A percentile compares a stretch with the other conserved stretches of the same genome.
These are phyloP conservation scores for Acromyrmex heyeri DNA, from an alignment of 1,140 invertebrate genomes.

Conservation along the genomic window DNA sequence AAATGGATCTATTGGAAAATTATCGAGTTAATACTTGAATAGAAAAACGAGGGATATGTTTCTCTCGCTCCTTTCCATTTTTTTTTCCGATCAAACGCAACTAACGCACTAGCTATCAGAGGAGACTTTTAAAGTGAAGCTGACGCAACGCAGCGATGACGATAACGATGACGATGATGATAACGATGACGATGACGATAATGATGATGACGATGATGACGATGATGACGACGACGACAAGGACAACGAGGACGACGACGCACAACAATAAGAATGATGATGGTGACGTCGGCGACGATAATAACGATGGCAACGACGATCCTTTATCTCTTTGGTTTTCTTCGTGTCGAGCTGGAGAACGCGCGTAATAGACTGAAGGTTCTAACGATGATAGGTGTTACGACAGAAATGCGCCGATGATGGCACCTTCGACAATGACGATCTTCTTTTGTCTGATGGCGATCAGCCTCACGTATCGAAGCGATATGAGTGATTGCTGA, in stretches of 20 bases:
- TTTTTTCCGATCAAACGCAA: slow-evolving; percentile 26
- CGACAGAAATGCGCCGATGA: slow-evolving; percentile 45
- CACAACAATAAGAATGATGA: slow-evolving; percentile 21
- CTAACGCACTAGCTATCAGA: slow-evolving; percentile 37
- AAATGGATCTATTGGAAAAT: slow-evolving; percentile 20
- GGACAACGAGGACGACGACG: neutral
- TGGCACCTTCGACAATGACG: slow-evolving; percentile 55
- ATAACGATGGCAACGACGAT: slow-evolving; percentile 55
- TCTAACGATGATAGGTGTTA: slow-evolving; percentile 53
- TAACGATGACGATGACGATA: neutral
- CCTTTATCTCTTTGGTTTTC: slow-evolving; percentile 49
- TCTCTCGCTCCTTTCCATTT: neutral
- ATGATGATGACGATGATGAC: slow-evolving; percentile 45
- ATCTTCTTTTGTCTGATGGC: slow-evolving; percentile 66
- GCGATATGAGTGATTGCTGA: slow-evolving; percentile 76
- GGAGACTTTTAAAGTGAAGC: slow-evolving; percentile 30
- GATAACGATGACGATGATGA: neutral
- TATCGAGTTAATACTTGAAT: neutral
- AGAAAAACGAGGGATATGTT: slow-evolving; percentile 9
- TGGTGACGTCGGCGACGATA: slow-evolving; percentile 55
- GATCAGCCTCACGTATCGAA: slow-evolving; percentile 62
- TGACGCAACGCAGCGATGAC: slow-evolving; percentile 28
- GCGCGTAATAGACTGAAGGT: slow-evolving; percentile 41
- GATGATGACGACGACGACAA: slow-evolving; percentile 39
- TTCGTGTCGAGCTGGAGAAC: slow-evolving; percentile 28